Evolutionary conservation across 2,888 invertebrate species (phyloP).

Genomic region (Erebia palarica): DNA sequence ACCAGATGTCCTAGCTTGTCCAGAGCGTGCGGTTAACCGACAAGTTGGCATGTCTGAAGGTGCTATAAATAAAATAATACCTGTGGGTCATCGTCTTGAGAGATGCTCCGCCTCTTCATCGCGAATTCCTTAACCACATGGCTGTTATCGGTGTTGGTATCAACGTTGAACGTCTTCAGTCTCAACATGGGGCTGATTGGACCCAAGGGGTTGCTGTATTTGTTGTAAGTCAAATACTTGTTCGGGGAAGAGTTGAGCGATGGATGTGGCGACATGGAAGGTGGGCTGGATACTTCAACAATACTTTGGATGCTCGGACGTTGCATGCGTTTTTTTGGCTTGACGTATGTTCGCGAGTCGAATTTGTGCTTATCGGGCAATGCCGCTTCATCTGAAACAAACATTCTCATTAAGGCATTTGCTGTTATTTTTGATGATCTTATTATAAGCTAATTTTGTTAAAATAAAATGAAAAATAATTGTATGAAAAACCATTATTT

Average conservation of each 20-base stretch:
- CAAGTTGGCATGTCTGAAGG: conserved; percentile 1
- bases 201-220: conserved; percentile 67
- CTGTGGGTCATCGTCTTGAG: conserved; percentile 73
- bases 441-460: not conserved
- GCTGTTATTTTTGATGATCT: not conserved
- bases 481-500: no score
- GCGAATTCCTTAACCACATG: conserved; percentile 64
- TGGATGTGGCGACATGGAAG: conserved; percentile 55
- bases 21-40: not conserved
- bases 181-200: conserved; percentile 68
- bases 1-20: not conserved
- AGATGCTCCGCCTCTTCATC: conserved; percentile 66
- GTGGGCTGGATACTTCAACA: conserved; percentile 63
- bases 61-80: conserved; percentile 44
- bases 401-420: not conserved
- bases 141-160: conserved; percentile 69
- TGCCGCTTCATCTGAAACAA: conserved; percentile 63
- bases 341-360: conserved; percentile 87
- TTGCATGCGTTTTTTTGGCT: conserved; percentile 83
- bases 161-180: conserved; percentile 75
- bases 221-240: conserved; percentile 75
- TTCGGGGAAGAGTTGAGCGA: conserved; percentile 54
- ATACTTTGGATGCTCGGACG: conserved; percentile 84
- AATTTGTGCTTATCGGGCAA: conserved; percentile 79
- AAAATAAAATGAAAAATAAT: no score